A percentile compares a stretch with the other conserved stretches of the same genome.
Conservation (phyloP, 2,888 invertebrate genomes). For the Calliphora vomitoria region DNA sequence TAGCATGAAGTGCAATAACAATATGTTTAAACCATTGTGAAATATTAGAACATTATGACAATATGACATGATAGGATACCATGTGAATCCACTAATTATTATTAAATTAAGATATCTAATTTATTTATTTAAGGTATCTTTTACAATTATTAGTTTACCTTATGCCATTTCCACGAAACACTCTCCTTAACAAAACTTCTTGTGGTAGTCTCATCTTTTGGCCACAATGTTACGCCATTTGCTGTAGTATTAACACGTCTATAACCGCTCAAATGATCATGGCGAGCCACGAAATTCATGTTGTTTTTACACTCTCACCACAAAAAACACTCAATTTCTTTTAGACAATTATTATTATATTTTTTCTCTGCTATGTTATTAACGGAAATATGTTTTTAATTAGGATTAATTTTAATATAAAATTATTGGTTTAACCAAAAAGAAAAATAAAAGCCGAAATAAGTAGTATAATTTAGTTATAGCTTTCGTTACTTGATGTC, state of each 20-base stretch:
- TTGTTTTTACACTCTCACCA: slow-evolving; percentile 64
- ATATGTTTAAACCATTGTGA: too few relatives aligned
- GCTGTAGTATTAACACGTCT: slow-evolving; percentile 79
- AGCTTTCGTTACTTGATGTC: neutral
- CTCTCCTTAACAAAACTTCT: slow-evolving; percentile 71
- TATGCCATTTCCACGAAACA: slow-evolving; percentile 76
- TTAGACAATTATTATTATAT: neutral
- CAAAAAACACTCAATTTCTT: neutral
- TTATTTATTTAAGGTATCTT: too few relatives aligned
- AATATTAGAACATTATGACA: too few relatives aligned
- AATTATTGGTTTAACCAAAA: slow-evolving; percentile 5
- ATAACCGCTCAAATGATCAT: slow-evolving; percentile 82
- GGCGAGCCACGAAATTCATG: slow-evolving; percentile 83
- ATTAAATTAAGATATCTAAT: too few relatives aligned
- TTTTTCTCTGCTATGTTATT: neutral
- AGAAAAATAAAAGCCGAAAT: neutral
- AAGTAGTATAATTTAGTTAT: neutral
- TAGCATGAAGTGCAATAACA: too few relatives aligned
- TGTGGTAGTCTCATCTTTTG: slow-evolving; percentile 65
- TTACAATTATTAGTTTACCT: slow-evolving; percentile 71
- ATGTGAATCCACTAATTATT: too few relatives aligned
- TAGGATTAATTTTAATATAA: slow-evolving; percentile 30
- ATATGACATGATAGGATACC: too few relatives aligned
- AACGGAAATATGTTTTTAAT: slow-evolving; percentile 42
- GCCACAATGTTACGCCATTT: slow-evolving; percentile 78